Evolutionary conservation across 2,797 vertebrate genomes (phyloP), one percentile per base, ranked within the genome.

Genomic region (Labeo calbasu): DNA sequence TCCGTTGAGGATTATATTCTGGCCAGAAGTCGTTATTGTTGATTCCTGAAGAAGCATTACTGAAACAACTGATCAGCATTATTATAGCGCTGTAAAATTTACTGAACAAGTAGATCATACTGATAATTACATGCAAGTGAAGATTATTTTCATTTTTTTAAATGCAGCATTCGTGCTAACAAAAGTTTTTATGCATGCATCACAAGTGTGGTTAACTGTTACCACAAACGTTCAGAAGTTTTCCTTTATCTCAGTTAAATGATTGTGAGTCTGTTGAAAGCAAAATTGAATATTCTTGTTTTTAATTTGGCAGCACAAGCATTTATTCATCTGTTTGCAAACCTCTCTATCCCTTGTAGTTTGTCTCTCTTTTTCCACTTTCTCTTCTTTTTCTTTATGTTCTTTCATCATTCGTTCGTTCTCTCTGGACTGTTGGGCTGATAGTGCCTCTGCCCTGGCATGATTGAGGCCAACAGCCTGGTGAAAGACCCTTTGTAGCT

Each of bases 401-500:
- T 93, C 91, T 48, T 87, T 88, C 43, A 21, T 88, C 72, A 86
- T 90, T 85, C 86, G 15, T 86, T 92, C 89, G 78, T 88, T 88
- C 86, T 94, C 94, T 75, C 91, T 88, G 85, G 91, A 93, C 81
- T 91, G 94, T 80, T 91, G 94, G 86, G 92, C 87, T 1, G 94
- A 94, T 79, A 98, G 94, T 40, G 94, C 92, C 48, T 96, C 92
- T 1, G 87, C 79, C 91, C 92, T 94, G 4, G 96, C 91, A 17
- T 92, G 86, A 48, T 93, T 92, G 0, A 81, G 94, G 50, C 95
- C 96, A 0, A 93, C 92, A 10, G 96, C 92, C 69, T 94, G 91
- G 87, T 96, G 92, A 92, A 98, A 98, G 81, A 95, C 91, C 85
- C 86, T 93, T 91, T 99, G 98, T 66, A 99, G 93, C 91, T 96